Base-by-base conservation (phyloP, 2,113 vertebrate genomes). In the Willisornis vidua region DNA sequence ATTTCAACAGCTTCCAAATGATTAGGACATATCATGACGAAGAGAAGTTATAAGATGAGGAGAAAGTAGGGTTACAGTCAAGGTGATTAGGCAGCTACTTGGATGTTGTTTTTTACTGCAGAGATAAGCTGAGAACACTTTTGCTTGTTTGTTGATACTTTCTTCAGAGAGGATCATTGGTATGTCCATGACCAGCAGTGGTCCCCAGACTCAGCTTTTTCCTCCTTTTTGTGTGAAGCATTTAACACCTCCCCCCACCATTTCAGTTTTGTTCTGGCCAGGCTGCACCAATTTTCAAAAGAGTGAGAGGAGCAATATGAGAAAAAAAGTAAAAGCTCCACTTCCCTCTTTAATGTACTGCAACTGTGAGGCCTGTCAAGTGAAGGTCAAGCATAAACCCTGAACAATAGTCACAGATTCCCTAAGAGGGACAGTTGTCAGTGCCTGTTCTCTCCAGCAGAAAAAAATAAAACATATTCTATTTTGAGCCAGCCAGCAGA, bases 371-470 rank as follows among this genome's bases (percentile, higher is more conserved):
- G 43, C 22, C 57, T 95, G 90, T 86, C 92, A 83, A 90, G 65
- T 19, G 79, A 96, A 96, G 92, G 94, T 86, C 90, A 92, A 66
- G 79, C 68, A 94, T 83, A 72, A 96, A 55, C 65, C 57, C 76
- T 68, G 80, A 93, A 82, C 75, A 85, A 70, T 20, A 77, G 65
- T 31, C 83, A 72, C 61, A 83, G 57, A 75, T 72, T 86, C 83
- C 85, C 82, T 81, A 8, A 92, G 74, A 95, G 79, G 73, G 93
- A 87, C 92, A 89, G 52, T 93, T 80, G 67, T 72, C 87, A 87
- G 51, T 39, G 51, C 55, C 62, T 4, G 1, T 78, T 89, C 77
- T 85, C 89, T 85, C 57, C 78, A 65, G 75, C 76, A 84, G 55
- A 45, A 82, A 90, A 83, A 89, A 85, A 75, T 49, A 59, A 95